Base-by-base conservation (phyloP, 2,797 vertebrate genomes). In the Bovichtus diacanthus region DNA sequence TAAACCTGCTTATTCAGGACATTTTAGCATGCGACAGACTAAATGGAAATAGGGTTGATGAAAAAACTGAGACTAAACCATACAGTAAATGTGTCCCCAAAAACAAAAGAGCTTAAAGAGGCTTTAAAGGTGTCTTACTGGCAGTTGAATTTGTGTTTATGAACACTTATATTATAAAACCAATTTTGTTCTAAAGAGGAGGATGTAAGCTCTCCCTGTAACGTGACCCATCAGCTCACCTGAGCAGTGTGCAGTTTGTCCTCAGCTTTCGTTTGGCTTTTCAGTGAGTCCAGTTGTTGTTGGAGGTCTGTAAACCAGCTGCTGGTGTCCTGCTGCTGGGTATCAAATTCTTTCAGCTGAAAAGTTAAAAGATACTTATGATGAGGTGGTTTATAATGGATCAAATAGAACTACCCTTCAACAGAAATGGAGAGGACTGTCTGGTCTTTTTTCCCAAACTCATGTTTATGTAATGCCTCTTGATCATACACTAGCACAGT, bases 251-350 rank as follows among this genome's bases (percentile, higher is more conserved):
- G 74, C 69, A 95, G 93, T 83, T 90, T 88, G 81, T 95, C 87
- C 0, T 95, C 90, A 16, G 94, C 79, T 23, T 91, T 76, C 60
- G 91, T 88, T 53, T 90, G 87, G 18, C 34, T 85, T 31, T 53
- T 88, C 78, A 96, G 65, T 43, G 90, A 90, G 67, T 83, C 85
- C 67, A 96, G 78, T 9, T 78, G 89, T 1, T 94, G 90, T 41
- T 95, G 90, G 1, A 96, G 89, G 34, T 90, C 93, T 59, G 61
- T 80, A 36, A 97, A 88, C 90, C 95, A 96, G n/a, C 55, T 77
- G 62, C 82, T 82, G 8, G 92, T 85, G 49, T 92, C 93, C 43
- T 77, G 91, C 25, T 86, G 90, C 56, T 91, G 79, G 29, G 77
- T 82, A 19, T 95, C 86, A 76, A 96, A 95, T 31, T 70, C 87